A percentile compares a stretch with the other conserved stretches of the same genome.
Evolutionary conservation across 2,888 invertebrate species (phyloP).

Genomic region (Dicyrtomina minuta): DNA sequence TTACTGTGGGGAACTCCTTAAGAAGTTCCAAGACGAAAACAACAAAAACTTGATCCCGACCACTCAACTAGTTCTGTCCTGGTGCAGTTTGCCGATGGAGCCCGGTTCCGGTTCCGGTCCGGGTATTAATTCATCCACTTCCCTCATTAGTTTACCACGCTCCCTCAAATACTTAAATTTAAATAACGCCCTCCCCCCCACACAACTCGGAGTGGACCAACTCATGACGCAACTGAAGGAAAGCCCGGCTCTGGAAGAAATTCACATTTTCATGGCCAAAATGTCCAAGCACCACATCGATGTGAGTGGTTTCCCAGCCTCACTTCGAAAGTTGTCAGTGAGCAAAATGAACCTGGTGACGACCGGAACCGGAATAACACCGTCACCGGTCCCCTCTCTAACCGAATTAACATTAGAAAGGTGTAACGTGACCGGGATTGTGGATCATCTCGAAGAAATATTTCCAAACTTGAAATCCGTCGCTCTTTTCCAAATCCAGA

Average conservation of each 20-base stretch:
- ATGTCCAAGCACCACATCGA: not conserved
- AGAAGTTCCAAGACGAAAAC: not conserved
- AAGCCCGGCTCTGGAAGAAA: slow-evolving; percentile 1
- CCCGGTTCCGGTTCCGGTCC: too few species aligned
- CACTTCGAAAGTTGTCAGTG: slow-evolving; percentile 18
- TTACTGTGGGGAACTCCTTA: not conserved
- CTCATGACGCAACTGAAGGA: slow-evolving; percentile 5
- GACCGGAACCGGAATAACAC: not conserved
- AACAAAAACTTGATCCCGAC: too few species aligned
- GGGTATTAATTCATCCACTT: too few species aligned
- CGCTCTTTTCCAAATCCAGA: not conserved
- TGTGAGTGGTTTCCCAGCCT: slow-evolving; percentile 9
- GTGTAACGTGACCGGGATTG: slow-evolving; percentile 9
- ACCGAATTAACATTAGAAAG: slow-evolving; percentile 20
- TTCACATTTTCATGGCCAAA: slow-evolving; percentile 15
- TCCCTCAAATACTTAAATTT: slow-evolving; percentile 23
- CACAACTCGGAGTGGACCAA: not conserved
- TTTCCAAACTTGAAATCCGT: slow-evolving; percentile 8
- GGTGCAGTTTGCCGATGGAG: slow-evolving; percentile 20
- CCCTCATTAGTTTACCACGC: not conserved
- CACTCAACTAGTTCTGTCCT: not conserved
- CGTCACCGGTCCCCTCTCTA: slow-evolving; percentile 15
- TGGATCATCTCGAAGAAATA: not conserved
- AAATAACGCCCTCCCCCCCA: slow-evolving; percentile 25
- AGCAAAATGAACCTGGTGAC: slow-evolving; percentile 15